Base-by-base conservation (phyloP, 2,888 invertebrate genomes). In the Napeogenes sylphis region DNA sequence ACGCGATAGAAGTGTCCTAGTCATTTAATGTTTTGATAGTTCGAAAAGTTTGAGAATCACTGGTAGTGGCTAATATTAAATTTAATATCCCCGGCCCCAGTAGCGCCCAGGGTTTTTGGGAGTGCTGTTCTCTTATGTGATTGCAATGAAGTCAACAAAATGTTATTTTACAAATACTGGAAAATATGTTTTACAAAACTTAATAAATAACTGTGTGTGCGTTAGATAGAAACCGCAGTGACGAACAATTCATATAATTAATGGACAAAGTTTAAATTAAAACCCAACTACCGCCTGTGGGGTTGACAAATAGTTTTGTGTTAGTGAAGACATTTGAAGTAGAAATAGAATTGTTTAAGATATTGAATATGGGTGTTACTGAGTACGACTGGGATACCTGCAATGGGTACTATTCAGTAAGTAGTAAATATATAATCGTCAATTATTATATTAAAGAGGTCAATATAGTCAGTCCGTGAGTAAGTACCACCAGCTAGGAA, bases 61-160 rank as follows among this genome's bases (percentile, higher is more conserved):
- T 71, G 67, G 82, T 70, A 67, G 83, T 79, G 77, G 83, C 89
- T 90, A 90, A 84, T 88, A 89, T 87, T 90, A 89, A 89, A 89
- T 85, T 87, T 85, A 83, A 85, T 89, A 85, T 84, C 78, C 85
- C 82, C 84, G 82, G 85, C 79, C 82, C 86, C 90, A 89, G 90
- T 89, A 84, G 84, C 77, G 83, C 79, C 80, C 84, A 75, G 84
- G 78, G 81, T 84, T 82, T 78, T 80, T 81, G 76, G 76, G 79
- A 83, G 84, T 79, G 76, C 75, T 79, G 84, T 82, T 70, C 79
- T 77, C 77, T 21, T 21, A 21, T 75, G 77, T 70, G 59, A 56
- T 78, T 78, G 83, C 82, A 71, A 89, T 89, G 88, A 80, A 77
- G 78, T 75, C 78, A 71, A 80, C 83, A 73, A 81, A 77, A 77